These are phyloP conservation scores for Pissodes strobi DNA, from an alignment of 1,140 invertebrate genomes.

Conservation along the genomic window DNA sequence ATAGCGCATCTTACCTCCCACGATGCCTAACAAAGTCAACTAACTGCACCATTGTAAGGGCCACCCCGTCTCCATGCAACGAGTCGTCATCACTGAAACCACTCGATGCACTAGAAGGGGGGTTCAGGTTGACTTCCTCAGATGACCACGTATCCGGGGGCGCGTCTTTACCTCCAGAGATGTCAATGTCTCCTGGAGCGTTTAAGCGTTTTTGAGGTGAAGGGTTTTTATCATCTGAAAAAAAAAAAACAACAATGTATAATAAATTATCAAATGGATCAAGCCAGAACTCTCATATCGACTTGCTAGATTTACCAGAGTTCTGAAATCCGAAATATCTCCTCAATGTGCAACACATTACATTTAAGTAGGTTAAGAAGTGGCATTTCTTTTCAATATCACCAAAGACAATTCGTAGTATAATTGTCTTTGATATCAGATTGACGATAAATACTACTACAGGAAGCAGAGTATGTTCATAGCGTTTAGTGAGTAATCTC, in stretches of 20 bases:
- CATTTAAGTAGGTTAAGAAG: no score
- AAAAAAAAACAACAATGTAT: no score
- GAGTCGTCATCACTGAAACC: constrained; percentile 89
- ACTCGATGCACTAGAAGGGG: constrained; percentile 77
- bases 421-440: no score
- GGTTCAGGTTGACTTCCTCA: constrained; percentile 59
- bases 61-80: constrained; percentile 69
- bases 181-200: constrained; percentile 44
- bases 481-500: no score
- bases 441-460: no score
- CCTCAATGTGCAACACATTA: no score
- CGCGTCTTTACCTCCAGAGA: constrained; percentile 44
- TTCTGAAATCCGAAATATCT: no score
- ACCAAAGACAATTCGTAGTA: no score
- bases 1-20: constrained; percentile 60
- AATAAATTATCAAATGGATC: not conserved
- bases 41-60: constrained; percentile 72
- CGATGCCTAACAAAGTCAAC: constrained; percentile 74
- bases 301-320: no score
- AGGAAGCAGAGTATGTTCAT: no score
- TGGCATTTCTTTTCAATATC: no score
- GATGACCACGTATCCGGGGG: constrained; percentile 46
- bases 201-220: constrained; percentile 50
- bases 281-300: no score
- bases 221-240: constrained; percentile 52